Conservation (phyloP, 2,888 invertebrate species). For the Andrena flavipes region DNA sequence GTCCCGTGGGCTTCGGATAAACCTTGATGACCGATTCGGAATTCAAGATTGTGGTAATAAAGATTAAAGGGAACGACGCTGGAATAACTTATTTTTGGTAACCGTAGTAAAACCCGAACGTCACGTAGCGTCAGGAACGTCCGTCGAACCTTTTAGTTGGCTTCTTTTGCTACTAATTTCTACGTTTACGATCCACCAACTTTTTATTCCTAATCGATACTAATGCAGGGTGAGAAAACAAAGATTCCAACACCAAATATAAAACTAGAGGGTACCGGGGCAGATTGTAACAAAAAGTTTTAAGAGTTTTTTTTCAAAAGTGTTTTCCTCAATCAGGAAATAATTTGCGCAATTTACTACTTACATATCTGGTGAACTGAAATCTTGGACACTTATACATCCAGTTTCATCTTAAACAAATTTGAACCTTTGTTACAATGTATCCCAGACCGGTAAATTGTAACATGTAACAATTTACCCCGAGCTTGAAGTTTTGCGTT, state of each 20-base stretch:
- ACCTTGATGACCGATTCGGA: conserved; percentile 58
- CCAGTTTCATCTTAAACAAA: no score
- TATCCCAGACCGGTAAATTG: no score
- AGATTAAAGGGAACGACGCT: conserved; percentile 43
- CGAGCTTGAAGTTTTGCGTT: no score
- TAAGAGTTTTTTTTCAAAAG: no score
- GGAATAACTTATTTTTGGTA: conserved; percentile 45
- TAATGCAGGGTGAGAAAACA: background rate
- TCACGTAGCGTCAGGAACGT: conserved; percentile 24
- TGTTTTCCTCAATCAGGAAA: no score
- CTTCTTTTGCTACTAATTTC: background rate
- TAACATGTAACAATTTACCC: no score
- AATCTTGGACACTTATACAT: no score
- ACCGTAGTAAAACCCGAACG: conserved; percentile 14
- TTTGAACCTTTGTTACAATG: no score
- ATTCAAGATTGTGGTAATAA: conserved; percentile 57
- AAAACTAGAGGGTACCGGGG: no score
- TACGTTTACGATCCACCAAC: background rate
- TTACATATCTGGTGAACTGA: no score
- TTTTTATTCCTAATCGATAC: conserved; percentile 8
- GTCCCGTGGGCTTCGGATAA: conserved; percentile 48
- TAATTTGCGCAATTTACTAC: no score
- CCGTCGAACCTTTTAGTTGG: background rate
- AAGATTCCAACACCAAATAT: background rate
- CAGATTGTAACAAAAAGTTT: no score